Evolutionary conservation across 1,140 invertebrate species (phyloP).

Genomic region (Globodera rostochiensis): DNA sequence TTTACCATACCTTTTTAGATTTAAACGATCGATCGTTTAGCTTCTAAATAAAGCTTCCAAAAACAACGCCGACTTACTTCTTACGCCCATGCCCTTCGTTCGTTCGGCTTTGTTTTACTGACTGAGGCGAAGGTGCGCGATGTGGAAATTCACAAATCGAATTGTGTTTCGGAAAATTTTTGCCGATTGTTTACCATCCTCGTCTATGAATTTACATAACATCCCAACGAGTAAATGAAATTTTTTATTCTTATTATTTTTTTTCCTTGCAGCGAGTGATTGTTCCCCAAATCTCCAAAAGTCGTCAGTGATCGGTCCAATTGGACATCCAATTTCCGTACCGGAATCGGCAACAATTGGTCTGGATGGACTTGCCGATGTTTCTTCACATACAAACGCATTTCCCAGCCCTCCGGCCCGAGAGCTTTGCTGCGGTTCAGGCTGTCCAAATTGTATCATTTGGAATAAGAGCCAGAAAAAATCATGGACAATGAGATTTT

Average conservation of each 20-base stretch:
- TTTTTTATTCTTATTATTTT: not conserved
- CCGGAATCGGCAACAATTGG: not conserved
- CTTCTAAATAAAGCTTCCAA: no score
- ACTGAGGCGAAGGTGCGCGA: no score
- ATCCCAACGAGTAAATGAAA: not conserved
- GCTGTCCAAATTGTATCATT: slow-evolving; percentile 25
- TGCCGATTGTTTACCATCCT: not conserved
- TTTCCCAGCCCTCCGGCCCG: slow-evolving; percentile 1
- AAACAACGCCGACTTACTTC: no score
- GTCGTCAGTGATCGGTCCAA: not conserved
- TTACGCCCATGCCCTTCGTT: no score
- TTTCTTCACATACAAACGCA: not conserved
- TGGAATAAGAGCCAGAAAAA: not conserved
- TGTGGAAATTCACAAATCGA: not conserved
- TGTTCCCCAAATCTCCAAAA: not conserved
- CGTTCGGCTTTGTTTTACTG: no score
- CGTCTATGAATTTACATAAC: not conserved
- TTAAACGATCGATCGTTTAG: no score
- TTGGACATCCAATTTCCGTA: not conserved
- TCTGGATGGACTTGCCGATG: not conserved
- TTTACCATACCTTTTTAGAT: no score
- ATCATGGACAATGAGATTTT: not conserved
- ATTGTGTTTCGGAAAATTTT: not conserved
- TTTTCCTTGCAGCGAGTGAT: not conserved
- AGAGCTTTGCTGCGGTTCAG: slow-evolving; percentile 26